A percentile compares a stretch with the other conserved stretches of the same genome.
These are phyloP conservation scores for Chaetogeoica ovagalla DNA, from an alignment of 2,888 invertebrate genomes.

Conservation along the genomic window DNA sequence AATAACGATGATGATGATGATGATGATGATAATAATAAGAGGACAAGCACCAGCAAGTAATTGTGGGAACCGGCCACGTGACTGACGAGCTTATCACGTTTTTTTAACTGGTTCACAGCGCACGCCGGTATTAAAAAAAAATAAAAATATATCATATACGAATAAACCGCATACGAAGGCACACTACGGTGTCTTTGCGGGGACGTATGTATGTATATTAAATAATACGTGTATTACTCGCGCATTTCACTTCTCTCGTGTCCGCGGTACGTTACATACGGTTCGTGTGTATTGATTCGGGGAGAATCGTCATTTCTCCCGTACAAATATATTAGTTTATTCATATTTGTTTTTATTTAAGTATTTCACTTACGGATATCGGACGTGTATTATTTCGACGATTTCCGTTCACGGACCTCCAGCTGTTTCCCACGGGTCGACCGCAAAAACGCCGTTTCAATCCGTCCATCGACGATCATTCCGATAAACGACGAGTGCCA, in stretches of 20 bases:
- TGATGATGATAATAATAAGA: conserved; percentile 42
- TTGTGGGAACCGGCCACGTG: conserved; percentile 53
- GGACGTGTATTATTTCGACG: conserved; percentile 6
- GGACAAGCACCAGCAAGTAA: conserved; percentile 41
- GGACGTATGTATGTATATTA: conserved; percentile 1
- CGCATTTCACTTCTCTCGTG: too few relatives aligned
- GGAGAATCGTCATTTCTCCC: conserved; percentile 17
- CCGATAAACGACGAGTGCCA: conserved; percentile 48
- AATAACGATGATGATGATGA: conserved; percentile 3
- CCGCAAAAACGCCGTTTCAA: conserved; percentile 14
- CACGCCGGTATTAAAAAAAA: conserved; percentile 23
- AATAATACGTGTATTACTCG: neutral
- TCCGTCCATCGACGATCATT: neutral
- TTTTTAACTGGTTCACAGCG: conserved; percentile 52
- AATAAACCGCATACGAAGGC: conserved; percentile 52
- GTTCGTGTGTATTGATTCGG: too few relatives aligned
- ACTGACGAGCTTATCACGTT: conserved; percentile 53
- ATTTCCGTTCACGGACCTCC: conserved; percentile 33
- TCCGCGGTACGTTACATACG: too few relatives aligned
- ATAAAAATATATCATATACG: conserved; percentile 38
- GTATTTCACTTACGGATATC: conserved; percentile 4
- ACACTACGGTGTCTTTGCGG: conserved; percentile 42
- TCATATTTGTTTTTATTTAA: neutral
- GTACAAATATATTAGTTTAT: conserved; percentile 13
- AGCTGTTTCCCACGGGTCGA: conserved; percentile 48